Evolutionary conservation across 2,113 vertebrate genomes (phyloP).

Genomic region (Sander vitreus): DNA sequence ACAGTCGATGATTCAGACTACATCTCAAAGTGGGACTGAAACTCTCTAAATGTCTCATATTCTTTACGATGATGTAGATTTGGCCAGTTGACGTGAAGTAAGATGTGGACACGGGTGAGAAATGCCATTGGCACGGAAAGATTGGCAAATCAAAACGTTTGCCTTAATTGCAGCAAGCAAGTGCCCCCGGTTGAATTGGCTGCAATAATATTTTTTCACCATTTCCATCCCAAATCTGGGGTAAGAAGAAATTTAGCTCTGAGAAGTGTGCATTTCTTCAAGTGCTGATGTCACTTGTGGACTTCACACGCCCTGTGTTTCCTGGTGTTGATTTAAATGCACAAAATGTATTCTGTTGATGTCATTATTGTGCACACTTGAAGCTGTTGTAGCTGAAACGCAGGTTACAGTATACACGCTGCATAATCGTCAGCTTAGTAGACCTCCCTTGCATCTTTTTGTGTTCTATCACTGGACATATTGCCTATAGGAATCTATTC

Average conservation of each 20-base stretch:
- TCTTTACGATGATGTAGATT: conserved; percentile 31
- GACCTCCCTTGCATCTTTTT: background rate
- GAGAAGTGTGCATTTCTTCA: conserved; percentile 32
- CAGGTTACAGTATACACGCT: conserved; percentile 2
- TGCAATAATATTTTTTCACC: conserved; percentile 61
- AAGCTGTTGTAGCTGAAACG: conserved; percentile 9
- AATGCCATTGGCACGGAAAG: conserved; percentile 43
- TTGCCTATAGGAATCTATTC: conserved; percentile 16
- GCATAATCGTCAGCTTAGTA: background rate
- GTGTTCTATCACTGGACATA: conserved; percentile 23
- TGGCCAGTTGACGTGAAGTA: conserved; percentile 35
- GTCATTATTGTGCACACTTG: conserved; percentile 10
- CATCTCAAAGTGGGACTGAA: conserved; percentile 41
- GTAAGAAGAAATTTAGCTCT: background rate
- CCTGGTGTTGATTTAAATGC: conserved; percentile 23
- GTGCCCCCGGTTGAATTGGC: conserved; percentile 54
- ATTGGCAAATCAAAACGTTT: conserved; percentile 59
- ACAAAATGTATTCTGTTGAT: conserved; percentile 1
- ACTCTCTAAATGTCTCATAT: conserved; percentile 21
- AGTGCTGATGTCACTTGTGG: conserved; percentile 17
- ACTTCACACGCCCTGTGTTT: conserved; percentile 11
- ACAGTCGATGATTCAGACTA: conserved; percentile 58
- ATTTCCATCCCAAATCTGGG: conserved; percentile 53
- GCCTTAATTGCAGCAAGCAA: conserved; percentile 65
- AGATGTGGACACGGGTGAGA: conserved; percentile 53